Conservation (phyloP, 2,888 invertebrate species). For the Nymphalis polychloros region DNA sequence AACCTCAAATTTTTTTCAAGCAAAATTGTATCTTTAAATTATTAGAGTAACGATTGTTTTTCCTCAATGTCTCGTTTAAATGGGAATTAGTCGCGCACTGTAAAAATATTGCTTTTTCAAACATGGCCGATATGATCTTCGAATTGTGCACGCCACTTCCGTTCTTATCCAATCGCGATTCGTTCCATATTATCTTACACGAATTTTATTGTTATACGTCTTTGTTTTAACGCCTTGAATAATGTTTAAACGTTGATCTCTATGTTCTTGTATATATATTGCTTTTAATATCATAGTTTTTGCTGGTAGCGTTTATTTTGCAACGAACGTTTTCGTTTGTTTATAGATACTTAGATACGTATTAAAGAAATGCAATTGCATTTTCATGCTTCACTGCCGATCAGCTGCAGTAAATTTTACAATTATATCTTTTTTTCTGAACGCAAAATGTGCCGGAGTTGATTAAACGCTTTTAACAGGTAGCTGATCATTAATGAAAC, state of each 20-base stretch:
- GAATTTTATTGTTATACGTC: slow-evolving; percentile 29
- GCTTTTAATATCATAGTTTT: slow-evolving; percentile 1
- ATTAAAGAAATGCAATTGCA: slow-evolving; percentile 8
- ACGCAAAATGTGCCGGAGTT: slow-evolving; percentile 29
- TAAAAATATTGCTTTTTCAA: slow-evolving; percentile 20
- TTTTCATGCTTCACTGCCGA: slow-evolving; percentile 19
- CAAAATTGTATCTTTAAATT: slow-evolving; percentile 9
- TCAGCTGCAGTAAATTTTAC: slow-evolving; percentile 31
- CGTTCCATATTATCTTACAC: slow-evolving; percentile 28
- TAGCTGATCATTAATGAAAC: slow-evolving; percentile 40
- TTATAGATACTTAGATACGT: not conserved
- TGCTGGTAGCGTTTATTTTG: not conserved
- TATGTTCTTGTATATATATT: slow-evolving; percentile 14
- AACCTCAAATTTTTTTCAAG: slow-evolving; percentile 10
- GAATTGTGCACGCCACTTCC: slow-evolving; percentile 32
- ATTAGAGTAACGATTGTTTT: slow-evolving; percentile 9
- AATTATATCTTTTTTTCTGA: slow-evolving; percentile 25
- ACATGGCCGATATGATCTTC: slow-evolving; percentile 29
- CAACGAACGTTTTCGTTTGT: slow-evolving; percentile 19
- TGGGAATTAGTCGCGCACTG: slow-evolving; percentile 13
- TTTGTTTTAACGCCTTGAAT: slow-evolving; percentile 28
- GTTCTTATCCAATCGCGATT: slow-evolving; percentile 28
- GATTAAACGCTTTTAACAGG: slow-evolving; percentile 32
- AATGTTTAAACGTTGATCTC: slow-evolving; percentile 21
- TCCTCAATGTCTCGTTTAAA: not conserved